A percentile compares a stretch with the other conserved stretches of the same genome.
Evolutionary conservation across 2,888 invertebrate species (phyloP).

Genomic region (Bugula neritina): DNA sequence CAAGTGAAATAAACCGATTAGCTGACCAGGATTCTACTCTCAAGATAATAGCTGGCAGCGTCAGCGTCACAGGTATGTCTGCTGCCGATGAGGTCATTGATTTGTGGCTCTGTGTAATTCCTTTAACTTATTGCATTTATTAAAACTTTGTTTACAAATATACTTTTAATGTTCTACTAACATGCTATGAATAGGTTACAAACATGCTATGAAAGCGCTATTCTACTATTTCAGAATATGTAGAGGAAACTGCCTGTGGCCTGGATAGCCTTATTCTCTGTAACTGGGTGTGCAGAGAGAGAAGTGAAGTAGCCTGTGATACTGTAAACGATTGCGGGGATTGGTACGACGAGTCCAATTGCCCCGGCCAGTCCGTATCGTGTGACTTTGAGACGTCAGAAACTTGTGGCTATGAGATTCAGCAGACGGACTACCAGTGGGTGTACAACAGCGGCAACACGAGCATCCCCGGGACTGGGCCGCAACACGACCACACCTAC

Average conservation of each 20-base stretch:
- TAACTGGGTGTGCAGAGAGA: background rate
- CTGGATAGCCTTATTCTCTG: background rate
- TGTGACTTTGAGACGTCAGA: conserved; percentile 42
- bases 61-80: background rate
- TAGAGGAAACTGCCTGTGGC: conserved; percentile 17
- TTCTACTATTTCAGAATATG: background rate
- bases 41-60: background rate
- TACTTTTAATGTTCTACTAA: no score
- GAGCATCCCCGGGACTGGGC: conserved; percentile 28
- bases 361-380: conserved; percentile 47
- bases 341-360: conserved; percentile 66
- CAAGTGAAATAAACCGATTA: background rate
- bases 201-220: no score
- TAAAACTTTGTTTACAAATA: no score
- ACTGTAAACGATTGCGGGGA: conserved; percentile 64
- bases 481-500: conserved; percentile 30
- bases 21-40: background rate
- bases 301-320: conserved; percentile 56
- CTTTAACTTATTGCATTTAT: no score
- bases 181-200: no score
- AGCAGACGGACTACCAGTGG: conserved; percentile 28
- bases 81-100: no score
- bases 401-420: conserved; percentile 40
- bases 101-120: no score
- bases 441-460: background rate